Conservation (phyloP, 1,140 invertebrate species). For the Dryas iulia region DNA sequence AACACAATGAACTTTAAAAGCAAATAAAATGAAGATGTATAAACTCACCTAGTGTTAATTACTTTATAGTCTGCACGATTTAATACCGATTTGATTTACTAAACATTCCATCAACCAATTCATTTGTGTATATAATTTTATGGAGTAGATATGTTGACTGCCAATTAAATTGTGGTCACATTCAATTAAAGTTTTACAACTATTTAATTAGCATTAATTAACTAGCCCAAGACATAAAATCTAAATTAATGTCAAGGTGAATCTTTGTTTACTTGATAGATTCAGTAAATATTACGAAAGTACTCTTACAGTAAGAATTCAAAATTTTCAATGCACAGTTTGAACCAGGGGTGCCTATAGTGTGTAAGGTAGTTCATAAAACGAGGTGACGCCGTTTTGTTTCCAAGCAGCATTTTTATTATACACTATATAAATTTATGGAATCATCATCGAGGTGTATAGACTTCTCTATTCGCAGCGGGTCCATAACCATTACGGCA, state of each 20-base stretch:
- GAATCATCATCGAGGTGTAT: constrained; percentile 78
- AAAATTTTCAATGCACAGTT: constrained; percentile 46
- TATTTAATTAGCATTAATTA: constrained; percentile 48
- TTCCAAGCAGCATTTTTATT: constrained; percentile 69
- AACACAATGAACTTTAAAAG: constrained; percentile 5
- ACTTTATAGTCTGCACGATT: constrained; percentile 18
- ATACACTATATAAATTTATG: constrained; percentile 78
- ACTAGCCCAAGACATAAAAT: constrained; percentile 34
- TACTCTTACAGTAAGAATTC: background rate
- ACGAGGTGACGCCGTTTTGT: constrained; percentile 67
- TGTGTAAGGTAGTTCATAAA: constrained; percentile 60
- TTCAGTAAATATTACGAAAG: no score
- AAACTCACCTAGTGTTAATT: constrained; percentile 26
- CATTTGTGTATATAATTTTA: constrained; percentile 21
- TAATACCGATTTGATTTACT: constrained; percentile 21
- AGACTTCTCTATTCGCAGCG: constrained; percentile 67
- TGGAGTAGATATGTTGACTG: constrained; percentile 27
- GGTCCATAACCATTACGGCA: constrained; percentile 74
- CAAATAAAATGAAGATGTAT: constrained; percentile 21
- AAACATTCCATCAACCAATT: constrained; percentile 18
- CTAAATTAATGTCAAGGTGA: constrained; percentile 61
- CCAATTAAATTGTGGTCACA: constrained; percentile 35
- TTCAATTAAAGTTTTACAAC: constrained; percentile 53
- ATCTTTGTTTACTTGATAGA: constrained; percentile 49
- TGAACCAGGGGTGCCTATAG: constrained; percentile 37